These are phyloP conservation scores for Acyrthosiphon pisum DNA, from an alignment of 1,140 invertebrate genomes.

Conservation along the genomic window DNA sequence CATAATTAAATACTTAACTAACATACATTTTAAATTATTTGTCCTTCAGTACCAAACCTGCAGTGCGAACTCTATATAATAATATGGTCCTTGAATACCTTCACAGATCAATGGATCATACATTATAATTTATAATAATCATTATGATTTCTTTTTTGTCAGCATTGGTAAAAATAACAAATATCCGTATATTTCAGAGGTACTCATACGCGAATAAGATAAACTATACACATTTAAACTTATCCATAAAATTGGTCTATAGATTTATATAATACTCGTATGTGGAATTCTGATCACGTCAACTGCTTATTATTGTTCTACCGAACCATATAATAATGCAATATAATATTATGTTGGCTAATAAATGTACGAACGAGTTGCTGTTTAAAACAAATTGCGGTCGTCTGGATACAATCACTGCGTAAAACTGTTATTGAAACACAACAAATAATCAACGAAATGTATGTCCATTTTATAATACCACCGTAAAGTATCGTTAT, in stretches of 20 bases:
- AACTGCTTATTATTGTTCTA: neutral
- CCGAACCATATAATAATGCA: neutral
- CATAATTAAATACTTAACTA: too few species aligned
- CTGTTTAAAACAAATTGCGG: neutral
- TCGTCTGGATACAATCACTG: neutral
- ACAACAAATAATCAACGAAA: neutral
- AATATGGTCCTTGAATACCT: neutral
- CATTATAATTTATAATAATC: too few species aligned
- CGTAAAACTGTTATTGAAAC: neutral
- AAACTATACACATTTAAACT: neutral
- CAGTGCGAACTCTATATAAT: neutral
- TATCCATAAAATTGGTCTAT: too few species aligned
- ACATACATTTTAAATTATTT: too few species aligned
- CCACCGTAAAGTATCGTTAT: neutral
- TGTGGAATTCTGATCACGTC: neutral
- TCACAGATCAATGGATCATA: neutral
- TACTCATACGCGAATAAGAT: neutral
- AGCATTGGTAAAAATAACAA: neutral
- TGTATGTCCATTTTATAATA: neutral
- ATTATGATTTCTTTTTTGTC: too few species aligned
- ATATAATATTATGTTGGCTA: neutral
- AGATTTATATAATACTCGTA: neutral
- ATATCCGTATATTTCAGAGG: neutral
- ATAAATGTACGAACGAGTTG: neutral
- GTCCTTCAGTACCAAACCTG: neutral